Base-by-base conservation (phyloP, 2,888 invertebrate species). In the Hetaerina titia region DNA sequence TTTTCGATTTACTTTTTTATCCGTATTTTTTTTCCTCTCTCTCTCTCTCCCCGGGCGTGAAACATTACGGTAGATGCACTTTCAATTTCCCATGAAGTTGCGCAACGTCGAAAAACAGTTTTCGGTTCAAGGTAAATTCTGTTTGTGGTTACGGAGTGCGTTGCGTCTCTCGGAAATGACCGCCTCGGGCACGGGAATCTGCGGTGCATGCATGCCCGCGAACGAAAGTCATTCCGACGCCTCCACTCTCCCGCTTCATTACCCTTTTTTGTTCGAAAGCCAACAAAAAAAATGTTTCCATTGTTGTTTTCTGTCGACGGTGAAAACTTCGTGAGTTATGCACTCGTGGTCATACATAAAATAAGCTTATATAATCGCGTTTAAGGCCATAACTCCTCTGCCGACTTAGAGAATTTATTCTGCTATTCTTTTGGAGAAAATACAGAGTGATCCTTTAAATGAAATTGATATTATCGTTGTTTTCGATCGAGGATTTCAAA, bases 41-140 rank as follows among this genome's bases (percentile, higher is more conserved):
- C 90, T 69, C 8, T 31, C 15, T 81, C 19, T 22, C 22, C 69
- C 22, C 31, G 60, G 45, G 45, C 17, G 60, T 2, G 60, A 17
- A 81, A 31, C 31, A 81, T 81, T 31, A 81, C 81, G 81, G 31
- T 81, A 31, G 81, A 81, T 81, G 81, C 81, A 81, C 81, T 81
- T 81, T 81, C 81, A 81, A 81, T 81, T 81, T 81, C 81, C 81
- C 81, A 81, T 81, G 81, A 69, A 9, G 31, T 90, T 90, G 63
- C 63, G 90, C 63, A 90, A 90, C n/a, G 31, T 13, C 64, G 15
- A 15, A 56, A 57, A 69, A 92, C 56, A 56, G 45, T 64, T 81
- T 64, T 64, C 69, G 92, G 64, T 92, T 92, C 92, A 74, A 90
- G 90, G 90, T 90, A 90, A 92, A 45, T 64, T 92, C 69, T 69